Base-by-base conservation (phyloP, 2,888 invertebrate genomes). In the Bombylius discolor region DNA sequence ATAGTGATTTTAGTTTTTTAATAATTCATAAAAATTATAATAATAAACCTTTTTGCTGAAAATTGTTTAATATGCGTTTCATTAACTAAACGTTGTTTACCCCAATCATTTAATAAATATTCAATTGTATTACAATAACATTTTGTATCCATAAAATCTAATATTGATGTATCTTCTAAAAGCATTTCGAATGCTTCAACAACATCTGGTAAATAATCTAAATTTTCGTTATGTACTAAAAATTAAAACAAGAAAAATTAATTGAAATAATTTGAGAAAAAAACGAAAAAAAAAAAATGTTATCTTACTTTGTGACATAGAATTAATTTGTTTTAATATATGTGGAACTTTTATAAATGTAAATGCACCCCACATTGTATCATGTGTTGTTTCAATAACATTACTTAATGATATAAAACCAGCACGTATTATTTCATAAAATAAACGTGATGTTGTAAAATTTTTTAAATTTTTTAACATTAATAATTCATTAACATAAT, bases 321-420 rank as follows among this genome's bases (percentile, higher is more conserved):
- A 78, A 62, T 85, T 82, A 49, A 89, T 70, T 61, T 84, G 82
- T 56, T 84, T 82, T 49, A 93, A 78, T 50, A 91, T 83, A 66
- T 86, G 84, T 1, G 92, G 91, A 52, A 95, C 83, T 77, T 95
- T 95, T 9, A 96, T 79, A 68, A 94, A 95, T 1, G 90, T 89
- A 68, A 95, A 94, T 11, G 95, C 93, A 13, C 92, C 91, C 93
- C 95, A 95, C 65, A 92, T 83, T 5, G 92, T 85, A 66, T 94
- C 93, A 63, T 89, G 87, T 9, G 85, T 81, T 49, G 87, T 87
- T 63, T 87, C 88, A 53, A 85, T 84, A 0, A 87, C 87, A 71
- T 93, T 91, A 66, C 91, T 87, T 5, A 96, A 74, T n/a, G 91
- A 90, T 66, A 95, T 83, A 58, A 95, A 83, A 66, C 92, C 90